Evolutionary conservation across 2,888 invertebrate species (phyloP).

Genomic region (Eustalomyia histrio): DNA sequence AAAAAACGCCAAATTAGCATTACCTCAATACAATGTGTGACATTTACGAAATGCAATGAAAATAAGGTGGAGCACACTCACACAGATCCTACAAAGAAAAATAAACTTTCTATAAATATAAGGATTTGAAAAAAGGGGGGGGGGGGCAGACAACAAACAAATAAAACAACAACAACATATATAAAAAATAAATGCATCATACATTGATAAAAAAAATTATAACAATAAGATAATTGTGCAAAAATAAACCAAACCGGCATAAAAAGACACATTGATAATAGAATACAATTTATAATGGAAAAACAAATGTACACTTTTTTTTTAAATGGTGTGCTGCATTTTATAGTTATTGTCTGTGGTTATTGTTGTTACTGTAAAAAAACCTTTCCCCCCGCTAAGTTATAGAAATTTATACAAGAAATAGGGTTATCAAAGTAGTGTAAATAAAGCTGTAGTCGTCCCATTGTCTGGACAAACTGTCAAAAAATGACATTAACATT

Average conservation of each 20-base stretch:
- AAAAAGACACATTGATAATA: not conserved
- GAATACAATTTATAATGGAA: not conserved
- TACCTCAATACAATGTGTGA: not conserved
- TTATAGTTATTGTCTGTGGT: too few relatives aligned
- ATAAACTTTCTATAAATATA: not conserved
- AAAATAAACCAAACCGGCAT: not conserved
- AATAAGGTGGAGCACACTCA: not conserved
- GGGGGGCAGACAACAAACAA: not conserved
- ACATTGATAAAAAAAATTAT: not conserved
- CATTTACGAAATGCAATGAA: not conserved
- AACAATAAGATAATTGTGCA: not conserved
- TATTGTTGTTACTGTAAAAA: not conserved
- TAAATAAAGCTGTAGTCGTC: constrained; percentile 36
- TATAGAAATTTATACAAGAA: not conserved
- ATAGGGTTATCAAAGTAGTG: constrained; percentile 20
- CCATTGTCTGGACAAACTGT: constrained; percentile 51
- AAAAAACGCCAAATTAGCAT: too few relatives aligned
- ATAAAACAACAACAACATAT: not conserved
- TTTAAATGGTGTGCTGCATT: not conserved
- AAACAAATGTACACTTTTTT: not conserved
- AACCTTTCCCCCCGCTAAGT: constrained; percentile 13
- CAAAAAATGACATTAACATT: constrained; percentile 53
- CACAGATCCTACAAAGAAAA: not conserved
- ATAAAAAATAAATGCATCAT: not conserved
- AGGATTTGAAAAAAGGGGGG: not conserved